Conservation (phyloP, 1,140 invertebrate genomes). For the Drosophila arizonae region DNA sequence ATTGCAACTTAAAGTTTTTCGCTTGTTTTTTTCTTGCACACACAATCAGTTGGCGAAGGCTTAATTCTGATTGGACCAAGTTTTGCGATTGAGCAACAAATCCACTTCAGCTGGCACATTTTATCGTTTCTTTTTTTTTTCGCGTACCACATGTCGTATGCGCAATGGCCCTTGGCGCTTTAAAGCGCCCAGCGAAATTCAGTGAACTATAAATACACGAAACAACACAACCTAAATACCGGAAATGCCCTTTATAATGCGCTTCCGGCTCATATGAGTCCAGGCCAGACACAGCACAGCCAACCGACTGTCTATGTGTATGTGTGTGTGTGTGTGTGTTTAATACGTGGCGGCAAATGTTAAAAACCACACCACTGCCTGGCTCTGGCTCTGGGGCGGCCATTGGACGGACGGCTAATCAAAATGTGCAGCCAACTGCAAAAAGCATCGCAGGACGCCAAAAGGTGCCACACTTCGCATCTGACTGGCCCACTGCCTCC, state of each 20-base stretch:
- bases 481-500: neutral
- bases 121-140: slow-evolving; percentile 49
- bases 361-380: slow-evolving; percentile 58
- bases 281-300: slow-evolving; percentile 44
- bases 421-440: slow-evolving; percentile 74
- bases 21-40: slow-evolving; percentile 50
- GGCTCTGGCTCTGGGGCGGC: slow-evolving; percentile 5
- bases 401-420: slow-evolving; percentile 57
- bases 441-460: slow-evolving; percentile 35
- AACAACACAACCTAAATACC: slow-evolving; percentile 65
- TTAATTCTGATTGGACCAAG: slow-evolving; percentile 66
- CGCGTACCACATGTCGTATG: slow-evolving; percentile 30
- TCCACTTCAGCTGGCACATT: slow-evolving; percentile 29
- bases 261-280: slow-evolving; percentile 71
- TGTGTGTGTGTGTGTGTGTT: slow-evolving; percentile 16
- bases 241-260: slow-evolving; percentile 78
- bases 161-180: slow-evolving; percentile 12
- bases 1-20: slow-evolving; percentile 53
- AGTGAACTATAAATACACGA: slow-evolving; percentile 54
- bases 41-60: slow-evolving; percentile 23
- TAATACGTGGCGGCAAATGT: slow-evolving; percentile 50
- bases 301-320: neutral
- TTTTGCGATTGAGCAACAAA: slow-evolving; percentile 41
- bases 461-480: slow-evolving; percentile 33
- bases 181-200: slow-evolving; percentile 48